Conservation (phyloP, 2,888 invertebrate genomes). For the Dicranocentrus wangi region DNA sequence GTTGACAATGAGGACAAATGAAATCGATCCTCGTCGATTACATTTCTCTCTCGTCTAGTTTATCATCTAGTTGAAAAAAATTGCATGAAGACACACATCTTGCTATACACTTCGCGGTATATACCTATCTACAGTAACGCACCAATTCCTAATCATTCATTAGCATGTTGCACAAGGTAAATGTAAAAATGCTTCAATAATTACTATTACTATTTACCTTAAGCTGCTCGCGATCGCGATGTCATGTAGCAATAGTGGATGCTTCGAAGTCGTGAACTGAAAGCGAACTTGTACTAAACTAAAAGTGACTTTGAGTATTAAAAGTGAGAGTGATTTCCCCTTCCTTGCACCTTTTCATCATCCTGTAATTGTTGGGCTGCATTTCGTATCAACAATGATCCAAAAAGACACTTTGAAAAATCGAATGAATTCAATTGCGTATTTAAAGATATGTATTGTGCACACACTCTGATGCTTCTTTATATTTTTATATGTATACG, state of each 20-base stretch:
- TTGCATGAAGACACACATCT: neutral
- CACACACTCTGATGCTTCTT: neutral
- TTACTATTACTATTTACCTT: neutral
- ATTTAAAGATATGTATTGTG: neutral
- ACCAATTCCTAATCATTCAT: conserved; percentile 31
- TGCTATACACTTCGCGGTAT: neutral
- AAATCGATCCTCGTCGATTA: conserved; percentile 43
- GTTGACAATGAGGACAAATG: conserved; percentile 63
- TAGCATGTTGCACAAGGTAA: conserved; percentile 53
- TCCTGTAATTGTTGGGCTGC: conserved; percentile 49
- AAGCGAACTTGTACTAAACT: conserved; percentile 60
- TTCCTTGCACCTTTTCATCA: conserved; percentile 60
- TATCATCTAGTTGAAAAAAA: conserved; percentile 18
- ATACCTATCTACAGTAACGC: neutral
- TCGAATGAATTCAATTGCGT: neutral
- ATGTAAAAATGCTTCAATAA: neutral
- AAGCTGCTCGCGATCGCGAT: neutral
- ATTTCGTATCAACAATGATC: conserved; percentile 3
- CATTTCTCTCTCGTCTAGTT: conserved; percentile 20
- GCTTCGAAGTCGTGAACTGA: conserved; percentile 36
- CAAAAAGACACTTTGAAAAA: neutral
- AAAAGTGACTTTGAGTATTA: conserved; percentile 60
- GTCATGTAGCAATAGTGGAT: conserved; percentile 8
- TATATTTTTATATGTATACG: neutral
- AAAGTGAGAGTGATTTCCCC: conserved; percentile 69